Evolutionary conservation across 1,140 invertebrate species (phyloP), one percentile per base, ranked within the genome.

Genomic region (Drosophila insularis): DNA sequence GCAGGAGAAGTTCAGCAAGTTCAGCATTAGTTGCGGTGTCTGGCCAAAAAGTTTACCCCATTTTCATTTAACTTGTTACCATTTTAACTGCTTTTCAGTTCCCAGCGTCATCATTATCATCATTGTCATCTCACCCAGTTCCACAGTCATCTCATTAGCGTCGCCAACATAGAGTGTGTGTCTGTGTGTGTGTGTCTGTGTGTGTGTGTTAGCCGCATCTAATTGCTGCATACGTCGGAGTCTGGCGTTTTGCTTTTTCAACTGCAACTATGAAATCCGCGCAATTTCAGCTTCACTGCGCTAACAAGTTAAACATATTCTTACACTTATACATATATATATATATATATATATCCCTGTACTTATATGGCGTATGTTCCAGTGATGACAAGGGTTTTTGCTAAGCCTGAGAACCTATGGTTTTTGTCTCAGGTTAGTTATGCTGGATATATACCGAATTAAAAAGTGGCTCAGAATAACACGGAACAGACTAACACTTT

Each of bases 291-390:
- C 77, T 55, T 70, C 56, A 64, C 63, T 79, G 89, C 82, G 64
- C 82, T 72, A 85, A 90, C 84, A 89, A 90, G 84, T 82, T 71
- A 72, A 90, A 81, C 89, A 89, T 90, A 90, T 90, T 90, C 78
- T 90, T 59, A 71, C 35, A 64, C 43, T 19, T 14, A 43, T 43
- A 14, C 17, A 43, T 46, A 46, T 50, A 19, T 50, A n/a, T n/a
- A n/a, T n/a, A n/a, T 39, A 11, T 43, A 14, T 43, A 43, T 46
- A 46, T 50, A 19, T 50, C 43, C 17, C 43, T 50, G 43, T 63
- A 78, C 74, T 84, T 37, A 60, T 39, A 72, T 77, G 80, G 63
- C 84, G 84, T 89, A 89, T 89, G 84, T 81, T 86, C 32, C 40
- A 35, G 69, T 56, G 27, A 46, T 46, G 35, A 27, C 11, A 27